phyloP scores from a whole-genome alignment of 2,888 invertebrate genomes.

The Argynnis bischoffii region DNA sequence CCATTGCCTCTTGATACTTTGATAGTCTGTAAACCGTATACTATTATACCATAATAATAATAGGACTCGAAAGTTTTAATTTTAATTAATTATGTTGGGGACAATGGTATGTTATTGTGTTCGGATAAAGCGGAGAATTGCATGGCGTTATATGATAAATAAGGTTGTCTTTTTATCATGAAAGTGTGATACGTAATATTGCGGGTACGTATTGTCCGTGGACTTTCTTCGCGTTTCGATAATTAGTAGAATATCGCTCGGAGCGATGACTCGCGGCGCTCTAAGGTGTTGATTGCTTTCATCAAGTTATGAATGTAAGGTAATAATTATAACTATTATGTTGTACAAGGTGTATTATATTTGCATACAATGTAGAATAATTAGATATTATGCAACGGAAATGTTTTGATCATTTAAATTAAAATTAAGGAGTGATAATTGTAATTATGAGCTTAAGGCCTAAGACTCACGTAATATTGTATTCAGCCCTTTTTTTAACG shows the following conservation, averaged over 20 bases:
- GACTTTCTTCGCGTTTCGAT: conserved; percentile 68
- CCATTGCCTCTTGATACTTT: conserved; percentile 43
- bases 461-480: no score
- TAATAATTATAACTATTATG: conserved; percentile 12
- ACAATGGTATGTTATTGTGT: conserved; percentile 15
- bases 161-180: conserved; percentile 45
- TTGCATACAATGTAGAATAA: conserved; percentile 16
- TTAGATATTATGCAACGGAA: conserved; percentile 1
- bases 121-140: conserved; percentile 21
- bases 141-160: conserved; percentile 28
- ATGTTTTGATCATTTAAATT: not conserved
- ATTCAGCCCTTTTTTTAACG: no score
- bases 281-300: conserved; percentile 26
- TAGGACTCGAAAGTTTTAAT: conserved; percentile 69
- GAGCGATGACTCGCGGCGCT: conserved; percentile 18
- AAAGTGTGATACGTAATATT: conserved; percentile 64
- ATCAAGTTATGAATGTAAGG: conserved; percentile 9
- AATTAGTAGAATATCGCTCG: conserved; percentile 46
- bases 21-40: conserved; percentile 49
- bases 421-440: not conserved
- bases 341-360: conserved; percentile 15
- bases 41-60: conserved; percentile 44
- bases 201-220: conserved; percentile 57
- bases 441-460: no score
- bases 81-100: conserved; percentile 45